A percentile compares a stretch with the other conserved stretches of the same genome.
phyloP scores from a whole-genome alignment of 2,888 invertebrate genomes.

The Andrena flavipes region DNA sequence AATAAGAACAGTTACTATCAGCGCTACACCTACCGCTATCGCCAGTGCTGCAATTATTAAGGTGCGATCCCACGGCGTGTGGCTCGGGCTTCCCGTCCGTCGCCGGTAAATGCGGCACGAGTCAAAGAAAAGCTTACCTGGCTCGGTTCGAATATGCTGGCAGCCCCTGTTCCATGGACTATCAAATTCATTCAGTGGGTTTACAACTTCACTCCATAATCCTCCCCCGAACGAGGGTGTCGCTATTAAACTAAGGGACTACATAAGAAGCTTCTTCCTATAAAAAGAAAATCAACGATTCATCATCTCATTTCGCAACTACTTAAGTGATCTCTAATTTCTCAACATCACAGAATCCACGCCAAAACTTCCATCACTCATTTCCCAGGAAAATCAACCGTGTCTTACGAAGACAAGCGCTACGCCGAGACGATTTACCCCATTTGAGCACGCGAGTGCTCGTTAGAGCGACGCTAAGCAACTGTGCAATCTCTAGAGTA shows the following conservation, averaged over 20 bases:
- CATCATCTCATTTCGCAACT: not conserved
- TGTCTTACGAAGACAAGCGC: too few relatives aligned
- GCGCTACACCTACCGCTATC: slow-evolving; percentile 20
- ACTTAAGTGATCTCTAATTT: not conserved
- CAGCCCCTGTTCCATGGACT: too few relatives aligned
- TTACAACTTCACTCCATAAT: slow-evolving; percentile 3
- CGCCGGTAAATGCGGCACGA: too few relatives aligned
- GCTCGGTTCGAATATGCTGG: too few relatives aligned
- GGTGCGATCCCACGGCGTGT: slow-evolving; percentile 1
- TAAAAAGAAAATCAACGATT: not conserved
- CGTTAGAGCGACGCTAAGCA: not conserved
- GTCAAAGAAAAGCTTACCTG: too few relatives aligned
- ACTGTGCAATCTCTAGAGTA: not conserved
- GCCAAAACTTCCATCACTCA: not conserved
- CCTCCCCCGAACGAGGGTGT: not conserved
- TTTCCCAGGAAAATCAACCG: not conserved
- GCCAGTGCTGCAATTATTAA: slow-evolving; percentile 26
- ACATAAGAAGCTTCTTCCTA: not conserved
- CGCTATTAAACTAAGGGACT: not conserved
- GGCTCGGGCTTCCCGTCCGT: too few relatives aligned
- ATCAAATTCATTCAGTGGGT: too few relatives aligned
- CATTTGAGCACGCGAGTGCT: not conserved
- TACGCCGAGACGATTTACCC: not conserved
- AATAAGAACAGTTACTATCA: slow-evolving; percentile 35
- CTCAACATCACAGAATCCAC: not conserved